Evolutionary conservation across 64 coral and sea anemone species (phyloP), one percentile per base, ranked within the genome.

Genomic region (Montipora cactus): DNA sequence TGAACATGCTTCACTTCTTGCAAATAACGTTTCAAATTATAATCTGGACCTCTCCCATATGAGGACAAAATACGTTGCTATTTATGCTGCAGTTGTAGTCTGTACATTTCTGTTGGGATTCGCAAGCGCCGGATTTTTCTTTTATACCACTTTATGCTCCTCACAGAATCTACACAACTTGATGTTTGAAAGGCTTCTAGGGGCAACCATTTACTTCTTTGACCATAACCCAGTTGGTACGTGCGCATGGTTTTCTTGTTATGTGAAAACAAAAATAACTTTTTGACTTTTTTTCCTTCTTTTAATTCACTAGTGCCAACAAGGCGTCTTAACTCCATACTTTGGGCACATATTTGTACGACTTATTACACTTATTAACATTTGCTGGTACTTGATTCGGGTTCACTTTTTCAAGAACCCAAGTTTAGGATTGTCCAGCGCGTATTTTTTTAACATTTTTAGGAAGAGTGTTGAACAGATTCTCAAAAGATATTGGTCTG

Each of bases 191-290:
- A 85, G 83, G 15, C 83, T 99, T 11, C 86, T 99, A 20, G 81
- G 78, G 49, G 95, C 97, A 21, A 95, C 97, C 7, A 94, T 94
- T n/a, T 99, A 99, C 83, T 99, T 99, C 92, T 99, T 99, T 76
- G 97, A 99, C 61, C 96, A 92, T 47, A 99, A 99, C 87, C 97
- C 97, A 49, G 95, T 94, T 57, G 97, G 97, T 96, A 90, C 37
- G 37, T 37, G 37, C 37, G 37, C 37, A 37, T 37, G 37, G 6
- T 57, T 8, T 57, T 57, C 53, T 6, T 57, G 37, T 37, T 37
- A 37, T 37, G 37, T 37, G 37, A 37, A 37, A 37, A 37, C 37
- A 37, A 37, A 37, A 37, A 37, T 37, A 37, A 37, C 37, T 2
- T 37, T 37, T 37, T 37, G 37, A 37, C 37, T 37, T 37, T 37